Evolutionary conservation across 1,140 invertebrate genomes (phyloP), one percentile per base, ranked within the genome.

Genomic region (Rhopalosiphum maidis): DNA sequence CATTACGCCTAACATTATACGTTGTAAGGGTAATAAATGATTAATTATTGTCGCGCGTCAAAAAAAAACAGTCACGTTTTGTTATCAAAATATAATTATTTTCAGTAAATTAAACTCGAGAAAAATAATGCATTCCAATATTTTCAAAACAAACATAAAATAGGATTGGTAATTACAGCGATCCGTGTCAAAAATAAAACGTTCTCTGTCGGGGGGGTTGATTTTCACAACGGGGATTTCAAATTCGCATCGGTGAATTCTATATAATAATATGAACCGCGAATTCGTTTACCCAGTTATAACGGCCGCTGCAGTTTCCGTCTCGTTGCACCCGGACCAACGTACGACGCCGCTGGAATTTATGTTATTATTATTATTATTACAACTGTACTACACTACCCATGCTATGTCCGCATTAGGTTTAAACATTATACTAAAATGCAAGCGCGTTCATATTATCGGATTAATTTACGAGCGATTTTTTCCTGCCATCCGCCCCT

Each of bases 381-480:
- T n/a, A 68, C 9, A 9, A 60, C 11, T 30, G 30, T n/a, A 51
- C 48, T 18, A 2, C 48, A 48, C 48, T 15, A 46, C n/a, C 43
- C 43, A 30, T n/a, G 18, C 82, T 21, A 35, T n/a, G 48, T 89
- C 8, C n/a, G 87, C 37, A 54, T 89, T 37, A 54, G 23, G 35
- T 89, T 51, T 89, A 54, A 88, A 88, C 37, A 89, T 89, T 46
- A 43, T 87, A 87, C 41, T 48, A 15, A 85, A 25, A 85, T 37
- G 30, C 18, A 46, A 48, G 21, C n/a, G 35, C 2, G 48, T 89
- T 37, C 48, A 54, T n/a, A 77, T 54, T 89, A 89, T 89, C n/a
- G n/a, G 51, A 51, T 89, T 89, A 89, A 89, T 89, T 89, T 89
- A 89, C 48, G 87, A 89, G 87, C 87, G 87, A 89, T 89, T 89